phyloP scores from a whole-genome alignment of 2,113 vertebrate genomes.

The Elephantulus edwardii region DNA sequence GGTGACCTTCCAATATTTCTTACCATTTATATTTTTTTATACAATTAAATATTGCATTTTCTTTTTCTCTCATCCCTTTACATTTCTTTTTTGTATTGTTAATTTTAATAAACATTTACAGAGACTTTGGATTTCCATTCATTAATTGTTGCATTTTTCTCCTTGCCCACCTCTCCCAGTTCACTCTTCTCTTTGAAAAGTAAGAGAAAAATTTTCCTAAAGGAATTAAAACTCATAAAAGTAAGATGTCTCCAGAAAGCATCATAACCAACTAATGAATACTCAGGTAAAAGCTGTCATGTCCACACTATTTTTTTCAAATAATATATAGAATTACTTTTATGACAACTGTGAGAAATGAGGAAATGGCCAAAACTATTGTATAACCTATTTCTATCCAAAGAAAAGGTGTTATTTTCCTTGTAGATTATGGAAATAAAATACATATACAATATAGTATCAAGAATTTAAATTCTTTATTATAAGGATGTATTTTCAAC shows the following conservation, averaged over 20 bases:
- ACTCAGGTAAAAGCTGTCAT: not conserved
- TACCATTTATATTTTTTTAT: too few relatives aligned
- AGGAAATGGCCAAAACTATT: conserved; percentile 14
- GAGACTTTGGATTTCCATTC: too few relatives aligned
- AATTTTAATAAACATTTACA: too few relatives aligned
- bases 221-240: conserved; percentile 11
- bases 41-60: too few relatives aligned
- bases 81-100: too few relatives aligned
- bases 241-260: not conserved
- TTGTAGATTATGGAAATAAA: not conserved
- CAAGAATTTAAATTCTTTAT: not conserved
- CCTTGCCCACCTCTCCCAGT: too few relatives aligned
- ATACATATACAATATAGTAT: not conserved
- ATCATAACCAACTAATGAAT: not conserved
- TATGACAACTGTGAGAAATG: not conserved
- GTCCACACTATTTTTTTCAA: not conserved
- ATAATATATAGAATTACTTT: not conserved
- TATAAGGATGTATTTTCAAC: not conserved
- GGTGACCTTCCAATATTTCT: too few relatives aligned
- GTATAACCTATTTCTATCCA: not conserved
- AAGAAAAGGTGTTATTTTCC: conserved; percentile 12
- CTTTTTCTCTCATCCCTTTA: too few relatives aligned
- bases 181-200: too few relatives aligned
- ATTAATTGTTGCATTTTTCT: too few relatives aligned
- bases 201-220: too few relatives aligned